Conservation (phyloP, 2,888 invertebrate genomes). For the Drosophila austrosaltans region DNA sequence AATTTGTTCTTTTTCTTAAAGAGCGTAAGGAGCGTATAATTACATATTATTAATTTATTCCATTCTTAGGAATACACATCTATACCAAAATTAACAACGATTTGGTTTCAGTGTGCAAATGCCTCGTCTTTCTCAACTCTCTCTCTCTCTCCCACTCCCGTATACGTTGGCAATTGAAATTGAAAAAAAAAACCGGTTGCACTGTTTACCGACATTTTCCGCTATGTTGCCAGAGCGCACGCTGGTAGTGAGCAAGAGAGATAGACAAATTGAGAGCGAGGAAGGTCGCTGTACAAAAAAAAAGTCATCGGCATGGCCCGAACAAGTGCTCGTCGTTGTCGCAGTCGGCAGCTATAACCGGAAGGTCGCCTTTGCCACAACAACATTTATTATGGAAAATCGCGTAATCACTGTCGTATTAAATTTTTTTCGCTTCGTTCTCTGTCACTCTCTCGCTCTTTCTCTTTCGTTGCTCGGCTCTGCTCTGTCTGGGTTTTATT, state of each 20-base stretch:
- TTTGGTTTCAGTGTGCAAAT: constrained; percentile 2
- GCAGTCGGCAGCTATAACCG: constrained; percentile 66
- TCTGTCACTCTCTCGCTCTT: constrained; percentile 22
- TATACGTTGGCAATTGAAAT: constrained; percentile 53
- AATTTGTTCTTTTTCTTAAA: not conserved
- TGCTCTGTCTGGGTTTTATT: constrained; percentile 56
- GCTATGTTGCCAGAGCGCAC: constrained; percentile 53
- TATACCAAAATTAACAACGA: not conserved
- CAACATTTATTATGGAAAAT: constrained; percentile 80
- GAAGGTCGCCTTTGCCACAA: constrained; percentile 81
- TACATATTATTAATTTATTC: too few species aligned
- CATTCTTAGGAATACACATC: too few species aligned
- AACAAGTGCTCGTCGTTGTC: constrained; percentile 59
- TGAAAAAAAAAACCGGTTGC: constrained; percentile 68
- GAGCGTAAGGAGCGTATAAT: not conserved
- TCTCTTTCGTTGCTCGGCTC: constrained; percentile 21
- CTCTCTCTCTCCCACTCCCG: constrained; percentile 17
- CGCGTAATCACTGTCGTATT: constrained; percentile 80
- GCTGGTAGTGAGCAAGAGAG: constrained; percentile 22
- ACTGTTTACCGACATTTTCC: constrained; percentile 79
- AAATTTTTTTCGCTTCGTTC: constrained; percentile 52
- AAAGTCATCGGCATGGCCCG: constrained; percentile 58
- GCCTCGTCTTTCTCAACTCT: constrained; percentile 1
- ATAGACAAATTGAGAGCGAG: constrained; percentile 35
- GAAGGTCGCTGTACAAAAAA: constrained; percentile 66